A percentile compares a stretch with the other conserved stretches of the same genome.
Evolutionary conservation across 2,888 invertebrate species (phyloP).

Genomic region (Tenthredo scrophulariae): DNA sequence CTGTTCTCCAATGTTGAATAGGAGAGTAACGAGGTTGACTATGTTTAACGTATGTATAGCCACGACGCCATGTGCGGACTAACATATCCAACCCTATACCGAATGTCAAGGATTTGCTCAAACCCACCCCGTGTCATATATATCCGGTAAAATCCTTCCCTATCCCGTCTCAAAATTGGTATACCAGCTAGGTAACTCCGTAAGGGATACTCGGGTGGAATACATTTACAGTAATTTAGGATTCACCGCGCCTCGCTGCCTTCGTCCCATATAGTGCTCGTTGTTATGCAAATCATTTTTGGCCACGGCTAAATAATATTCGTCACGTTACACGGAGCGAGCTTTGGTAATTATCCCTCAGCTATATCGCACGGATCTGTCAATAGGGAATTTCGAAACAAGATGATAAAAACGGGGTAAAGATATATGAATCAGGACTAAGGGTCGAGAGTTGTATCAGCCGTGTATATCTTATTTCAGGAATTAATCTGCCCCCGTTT

Average conservation of each 20-base stretch:
- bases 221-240: background rate
- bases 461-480: too few relatives aligned
- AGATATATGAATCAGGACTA: too few relatives aligned
- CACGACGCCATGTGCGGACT: background rate
- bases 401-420: too few relatives aligned
- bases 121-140: background rate
- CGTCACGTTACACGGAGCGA: background rate
- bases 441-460: too few relatives aligned
- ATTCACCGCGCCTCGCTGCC: background rate
- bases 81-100: background rate
- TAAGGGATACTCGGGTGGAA: background rate
- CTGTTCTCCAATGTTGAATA: background rate
- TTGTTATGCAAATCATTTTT: background rate
- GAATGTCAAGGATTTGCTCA: background rate
- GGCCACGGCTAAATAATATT: background rate
- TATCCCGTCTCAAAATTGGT: background rate
- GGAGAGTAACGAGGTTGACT: conserved; percentile 2
- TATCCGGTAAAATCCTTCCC: background rate
- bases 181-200: background rate
- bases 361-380: too few relatives aligned
- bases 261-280: background rate
- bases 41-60: background rate
- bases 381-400: too few relatives aligned
- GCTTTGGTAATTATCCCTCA: background rate
- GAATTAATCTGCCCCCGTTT: too few relatives aligned